Base-by-base conservation (phyloP, 92 coral and sea anemone species). In the Zoanthus sansibaricus region DNA sequence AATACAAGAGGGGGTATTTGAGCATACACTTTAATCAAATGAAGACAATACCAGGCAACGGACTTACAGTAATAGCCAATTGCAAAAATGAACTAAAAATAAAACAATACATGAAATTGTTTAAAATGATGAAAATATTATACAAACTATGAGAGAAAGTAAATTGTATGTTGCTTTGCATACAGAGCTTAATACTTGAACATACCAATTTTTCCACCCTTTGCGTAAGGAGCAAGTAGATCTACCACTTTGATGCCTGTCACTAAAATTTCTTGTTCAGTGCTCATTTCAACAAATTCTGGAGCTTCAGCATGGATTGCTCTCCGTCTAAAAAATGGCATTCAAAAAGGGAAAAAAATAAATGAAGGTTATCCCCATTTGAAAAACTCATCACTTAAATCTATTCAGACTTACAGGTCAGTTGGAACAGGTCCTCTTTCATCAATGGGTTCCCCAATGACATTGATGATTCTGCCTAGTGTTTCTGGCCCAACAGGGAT, bases 261-360 rank as follows among this genome's bases (percentile, higher is more conserved):
- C 32, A 95, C 99, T 71, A 96, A 88, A 77, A 96, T 96, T 84
- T 96, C 99, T 83, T 96, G 99, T 55, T 96, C 99, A 44, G 97
- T 93, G 78, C 99, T 95, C 99, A 96, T 96, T 52, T 96, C 99
- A 18, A 96, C 99, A 93, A 96, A 96, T 68, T 90, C 98, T 76
- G 99, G 99, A 20, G 99, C 99, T 92, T 96, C 99, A 77, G 99
- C 99, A 75, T 96, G 99, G 72, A 96, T 96, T 18, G 99, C 95
- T 44, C 97, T 88, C 86, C 99, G 94, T 88, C 99, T 96, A 86
- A 37, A 37, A 37, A 37, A 37, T 37, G 4, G 4, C 42, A 37
- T 37, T 37, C 42, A 37, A 37, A 37, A 37, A 37, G 42, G 42
- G 42, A 37, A 37, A 37, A 33, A 37, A 2, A 0, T 2, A 37